A percentile compares a stretch with the other conserved stretches of the same genome.
phyloP scores from a whole-genome alignment of 2,797 vertebrate genomes.

The Pseudochirops corinnae region DNA sequence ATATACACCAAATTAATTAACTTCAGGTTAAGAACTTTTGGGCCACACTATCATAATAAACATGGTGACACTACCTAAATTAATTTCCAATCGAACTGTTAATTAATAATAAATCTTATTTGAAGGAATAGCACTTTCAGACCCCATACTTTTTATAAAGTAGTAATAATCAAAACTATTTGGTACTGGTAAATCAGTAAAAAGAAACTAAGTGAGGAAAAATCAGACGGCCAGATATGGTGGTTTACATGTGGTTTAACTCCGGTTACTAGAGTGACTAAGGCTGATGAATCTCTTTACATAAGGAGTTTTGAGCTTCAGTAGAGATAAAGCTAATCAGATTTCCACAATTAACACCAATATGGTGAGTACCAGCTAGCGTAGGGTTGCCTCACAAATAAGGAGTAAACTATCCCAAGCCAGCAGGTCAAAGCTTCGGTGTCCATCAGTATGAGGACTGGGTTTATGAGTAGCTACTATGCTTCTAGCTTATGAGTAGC shows the following conservation, averaged over 20 bases:
- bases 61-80: background rate
- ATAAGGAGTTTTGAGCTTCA: background rate
- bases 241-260: background rate
- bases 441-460: background rate
- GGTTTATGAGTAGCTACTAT: too few relatives aligned
- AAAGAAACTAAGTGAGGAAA: background rate
- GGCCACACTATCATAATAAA: background rate
- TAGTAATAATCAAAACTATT: background rate
- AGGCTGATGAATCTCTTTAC: background rate
- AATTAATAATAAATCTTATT: background rate
- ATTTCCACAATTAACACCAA: background rate
- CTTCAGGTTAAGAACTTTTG: background rate
- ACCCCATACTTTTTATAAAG: background rate
- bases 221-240: background rate
- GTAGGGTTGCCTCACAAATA: background rate
- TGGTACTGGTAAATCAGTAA: background rate
- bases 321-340: background rate
- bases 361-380: background rate
- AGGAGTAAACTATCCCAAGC: too few relatives aligned
- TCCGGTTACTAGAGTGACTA: background rate
- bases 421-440: background rate
- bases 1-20: background rate
- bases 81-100: background rate
- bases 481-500: background rate
- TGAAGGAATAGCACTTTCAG: background rate